Evolutionary conservation across 2,797 vertebrate genomes (phyloP).

Genomic region (Sciaenops ocellatus): DNA sequence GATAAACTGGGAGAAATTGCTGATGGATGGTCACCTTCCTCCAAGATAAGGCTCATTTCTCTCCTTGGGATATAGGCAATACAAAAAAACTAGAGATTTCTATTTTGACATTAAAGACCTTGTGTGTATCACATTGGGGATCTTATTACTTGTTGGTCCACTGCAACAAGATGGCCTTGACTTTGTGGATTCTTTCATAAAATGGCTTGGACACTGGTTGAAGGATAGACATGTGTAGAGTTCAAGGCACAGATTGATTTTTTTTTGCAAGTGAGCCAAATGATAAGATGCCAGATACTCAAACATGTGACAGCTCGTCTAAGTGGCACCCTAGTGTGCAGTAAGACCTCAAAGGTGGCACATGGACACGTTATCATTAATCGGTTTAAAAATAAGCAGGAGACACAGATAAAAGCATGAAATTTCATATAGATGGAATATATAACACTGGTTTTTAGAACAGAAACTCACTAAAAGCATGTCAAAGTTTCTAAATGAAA

Average conservation of each 20-base stretch:
- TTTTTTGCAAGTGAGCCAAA: conserved; percentile 45
- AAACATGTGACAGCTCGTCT: conserved; percentile 41
- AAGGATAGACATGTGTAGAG: conserved; percentile 4
- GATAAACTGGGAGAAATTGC: conserved; percentile 79
- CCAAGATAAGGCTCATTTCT: conserved; percentile 80
- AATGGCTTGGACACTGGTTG: conserved; percentile 13
- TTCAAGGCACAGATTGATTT: conserved; percentile 24
- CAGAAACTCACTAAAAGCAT: not conserved
- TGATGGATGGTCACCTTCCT: conserved; percentile 82
- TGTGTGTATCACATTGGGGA: conserved; percentile 58
- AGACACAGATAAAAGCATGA: not conserved
- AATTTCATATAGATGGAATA: too few relatives aligned
- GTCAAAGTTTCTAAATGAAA: not conserved
- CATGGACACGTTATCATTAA: conserved; percentile 54
- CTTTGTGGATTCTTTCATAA: conserved; percentile 29
- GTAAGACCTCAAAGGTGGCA: conserved; percentile 43
- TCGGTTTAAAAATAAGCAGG: conserved; percentile 20
- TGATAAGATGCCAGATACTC: conserved; percentile 27
- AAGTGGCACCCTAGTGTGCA: conserved; percentile 42
- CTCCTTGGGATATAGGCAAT: conserved; percentile 65
- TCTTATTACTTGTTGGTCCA: conserved; percentile 58
- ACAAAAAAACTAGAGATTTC: conserved; percentile 70
- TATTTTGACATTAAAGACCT: conserved; percentile 73
- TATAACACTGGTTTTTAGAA: not conserved
- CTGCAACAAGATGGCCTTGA: conserved; percentile 29